Evolutionary conservation across 2,113 vertebrate genomes (phyloP), one percentile per base, ranked within the genome.

Genomic region (Nannospalax galili): DNA sequence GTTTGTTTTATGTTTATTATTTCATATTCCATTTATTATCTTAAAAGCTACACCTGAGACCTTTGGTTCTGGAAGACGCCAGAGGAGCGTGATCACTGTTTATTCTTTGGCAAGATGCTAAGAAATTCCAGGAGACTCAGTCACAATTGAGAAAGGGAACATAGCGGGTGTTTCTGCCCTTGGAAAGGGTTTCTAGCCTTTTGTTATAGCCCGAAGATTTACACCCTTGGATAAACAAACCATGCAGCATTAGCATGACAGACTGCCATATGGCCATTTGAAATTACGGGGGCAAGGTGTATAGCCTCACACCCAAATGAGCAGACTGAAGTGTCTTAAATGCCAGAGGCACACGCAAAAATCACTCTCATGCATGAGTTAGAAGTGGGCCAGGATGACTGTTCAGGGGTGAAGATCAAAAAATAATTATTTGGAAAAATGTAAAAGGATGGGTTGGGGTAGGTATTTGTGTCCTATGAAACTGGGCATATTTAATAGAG

Each of bases 1-100:
- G 89, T 92, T 95, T 94, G 94, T 80, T 95, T 96, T 82, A 62
- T 86, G 91, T 91, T 91, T 90, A 96, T 95, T 81, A 95, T 91
- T 94, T 85, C 52, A 78, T 60, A 88, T 89, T 88, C 82, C 84
- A 84, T 93, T 95, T 95, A 96, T 92, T 95, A 95, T 62, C 93
- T 91, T 95, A 92, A 94, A 94, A 93, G 86, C 95, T 95, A 52
- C 73, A 64, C 77, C 90, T 35, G 91, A 96, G 93, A 86, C 86
- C 75, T 77, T 92, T 56, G 37, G 86, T 88, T 88, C 78, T 26
- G 17, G 28, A 37, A 85, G 82, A 73, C 28, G 87, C 88, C 77
- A 14, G 87, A 74, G 87, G 88, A 89, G 56, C 45, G 0, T 11
- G 48, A 80, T 40, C 35, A 58, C 45, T 91, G 79, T 81, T 95